Percentiles rank a stretch among this genome's conserved stretches.
Conservation (phyloP, 1,140 invertebrate genomes). For the Papilio polytes region DNA sequence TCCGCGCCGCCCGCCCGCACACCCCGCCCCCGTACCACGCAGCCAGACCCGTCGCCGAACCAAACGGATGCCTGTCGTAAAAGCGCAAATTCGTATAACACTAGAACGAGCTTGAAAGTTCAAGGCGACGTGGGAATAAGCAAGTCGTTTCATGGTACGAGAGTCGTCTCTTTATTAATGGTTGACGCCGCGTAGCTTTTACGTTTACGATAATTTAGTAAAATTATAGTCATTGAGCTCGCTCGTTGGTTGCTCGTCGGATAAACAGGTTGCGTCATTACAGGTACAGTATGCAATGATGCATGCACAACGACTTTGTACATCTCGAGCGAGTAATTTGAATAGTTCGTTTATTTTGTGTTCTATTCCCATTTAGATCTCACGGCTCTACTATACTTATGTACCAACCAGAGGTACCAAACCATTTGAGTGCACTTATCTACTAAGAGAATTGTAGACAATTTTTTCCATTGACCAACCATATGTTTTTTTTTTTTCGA, state of each 20-base stretch:
- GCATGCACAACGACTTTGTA: constrained; percentile 57
- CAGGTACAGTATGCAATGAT: constrained; percentile 51
- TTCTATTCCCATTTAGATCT: neutral
- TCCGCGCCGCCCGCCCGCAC: constrained; percentile 51
- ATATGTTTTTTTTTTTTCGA: too few relatives aligned
- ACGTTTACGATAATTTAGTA: constrained; percentile 71
- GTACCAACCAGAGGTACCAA: neutral
- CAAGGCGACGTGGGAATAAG: constrained; percentile 38
- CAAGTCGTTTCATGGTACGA: constrained; percentile 44
- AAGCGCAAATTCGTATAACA: constrained; percentile 30
- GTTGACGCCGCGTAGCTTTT: constrained; percentile 49
- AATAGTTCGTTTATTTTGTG: neutral
- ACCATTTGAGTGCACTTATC: neutral
- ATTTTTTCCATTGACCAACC: too few relatives aligned
- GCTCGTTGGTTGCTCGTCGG: constrained; percentile 46
- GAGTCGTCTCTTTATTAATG: constrained; percentile 47
- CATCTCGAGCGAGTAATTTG: constrained; percentile 48
- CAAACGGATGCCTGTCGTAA: neutral
- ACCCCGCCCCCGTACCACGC: constrained; percentile 52
- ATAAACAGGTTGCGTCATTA: constrained; percentile 67
- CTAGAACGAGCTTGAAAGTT: constrained; percentile 37
- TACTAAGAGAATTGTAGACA: neutral
- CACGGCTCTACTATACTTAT: neutral
- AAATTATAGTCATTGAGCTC: constrained; percentile 65
- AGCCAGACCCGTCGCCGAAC: constrained; percentile 42